A percentile compares a stretch with the other conserved stretches of the same genome.
phyloP scores from a whole-genome alignment of 2,888 invertebrate genomes.

The Herminia tarsipennalis region DNA sequence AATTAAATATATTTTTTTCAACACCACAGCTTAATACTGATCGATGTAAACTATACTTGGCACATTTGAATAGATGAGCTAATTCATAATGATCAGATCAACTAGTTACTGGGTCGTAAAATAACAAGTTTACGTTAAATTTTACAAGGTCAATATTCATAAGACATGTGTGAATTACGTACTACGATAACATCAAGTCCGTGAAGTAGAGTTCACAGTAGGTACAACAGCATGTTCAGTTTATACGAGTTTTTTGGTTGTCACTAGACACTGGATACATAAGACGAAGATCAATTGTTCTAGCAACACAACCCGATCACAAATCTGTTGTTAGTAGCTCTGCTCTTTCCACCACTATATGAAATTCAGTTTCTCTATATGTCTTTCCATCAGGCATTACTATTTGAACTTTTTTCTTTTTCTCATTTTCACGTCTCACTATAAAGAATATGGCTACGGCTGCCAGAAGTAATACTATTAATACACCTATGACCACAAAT shows the following conservation, averaged over 20 bases:
- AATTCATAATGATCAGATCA: background rate
- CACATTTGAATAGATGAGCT: constrained; percentile 56
- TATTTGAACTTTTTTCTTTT: constrained; percentile 87
- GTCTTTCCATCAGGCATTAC: constrained; percentile 93
- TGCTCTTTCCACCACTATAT: constrained; percentile 93
- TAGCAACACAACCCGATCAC: constrained; percentile 57
- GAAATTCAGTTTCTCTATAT: constrained; percentile 94
- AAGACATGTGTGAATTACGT: background rate
- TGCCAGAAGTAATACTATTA: constrained; percentile 77
- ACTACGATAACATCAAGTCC: background rate
- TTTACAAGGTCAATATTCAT: background rate
- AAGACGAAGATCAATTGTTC: constrained; percentile 45
- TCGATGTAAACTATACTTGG: constrained; percentile 62
- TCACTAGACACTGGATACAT: constrained; percentile 24
- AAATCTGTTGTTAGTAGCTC: constrained; percentile 93
- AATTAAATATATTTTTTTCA: constrained; percentile 26
- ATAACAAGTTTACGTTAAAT: too few relatives aligned
- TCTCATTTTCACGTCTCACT: constrained; percentile 79
- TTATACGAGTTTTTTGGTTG: constrained; percentile 27
- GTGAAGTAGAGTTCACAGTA: constrained; percentile 61
- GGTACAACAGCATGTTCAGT: constrained; percentile 40
- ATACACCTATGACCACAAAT: constrained; percentile 75
- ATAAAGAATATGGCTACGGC: constrained; percentile 78
- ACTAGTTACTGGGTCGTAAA: background rate
- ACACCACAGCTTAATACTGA: constrained; percentile 66